Conservation (phyloP, 2,888 invertebrate genomes). For the Dasypolia templi region DNA sequence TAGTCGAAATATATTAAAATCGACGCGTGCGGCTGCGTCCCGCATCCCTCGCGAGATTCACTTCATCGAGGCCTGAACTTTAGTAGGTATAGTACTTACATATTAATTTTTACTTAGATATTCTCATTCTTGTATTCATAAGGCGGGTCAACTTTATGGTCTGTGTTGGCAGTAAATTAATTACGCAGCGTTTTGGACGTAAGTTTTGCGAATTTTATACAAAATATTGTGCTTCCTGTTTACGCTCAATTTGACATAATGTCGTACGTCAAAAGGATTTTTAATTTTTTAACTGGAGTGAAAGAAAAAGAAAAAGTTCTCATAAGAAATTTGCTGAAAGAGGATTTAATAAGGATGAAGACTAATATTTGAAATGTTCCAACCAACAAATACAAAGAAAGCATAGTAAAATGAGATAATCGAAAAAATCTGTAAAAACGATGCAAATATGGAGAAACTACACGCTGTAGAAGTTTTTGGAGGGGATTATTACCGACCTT, state of each 20-base stretch:
- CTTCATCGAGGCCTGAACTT: background rate
- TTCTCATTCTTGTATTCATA: constrained; percentile 6
- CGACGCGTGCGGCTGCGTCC: too few relatives aligned
- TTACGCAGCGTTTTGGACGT: constrained; percentile 1
- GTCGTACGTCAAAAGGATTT: background rate
- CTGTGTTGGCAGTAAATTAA: background rate
- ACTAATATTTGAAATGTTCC: too few relatives aligned
- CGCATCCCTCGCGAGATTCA: background rate
- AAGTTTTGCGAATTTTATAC: constrained; percentile 3
- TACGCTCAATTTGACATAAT: constrained; percentile 16
- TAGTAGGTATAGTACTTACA: background rate
- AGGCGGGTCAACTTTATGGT: background rate
- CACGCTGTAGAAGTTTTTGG: too few relatives aligned
- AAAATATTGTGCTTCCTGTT: constrained; percentile 3
- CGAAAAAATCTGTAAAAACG: too few relatives aligned
- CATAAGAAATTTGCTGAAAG: background rate
- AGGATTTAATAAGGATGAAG: too few relatives aligned
- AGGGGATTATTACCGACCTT: too few relatives aligned
- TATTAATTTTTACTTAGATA: background rate
- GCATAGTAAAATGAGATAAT: too few relatives aligned
- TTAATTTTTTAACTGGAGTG: background rate
- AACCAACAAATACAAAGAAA: too few relatives aligned
- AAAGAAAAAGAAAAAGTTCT: background rate
- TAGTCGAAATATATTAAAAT: background rate
- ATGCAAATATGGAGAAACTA: too few relatives aligned